phyloP scores from a whole-genome alignment of 2,888 invertebrate species.

The Polydrusus cervinus region DNA sequence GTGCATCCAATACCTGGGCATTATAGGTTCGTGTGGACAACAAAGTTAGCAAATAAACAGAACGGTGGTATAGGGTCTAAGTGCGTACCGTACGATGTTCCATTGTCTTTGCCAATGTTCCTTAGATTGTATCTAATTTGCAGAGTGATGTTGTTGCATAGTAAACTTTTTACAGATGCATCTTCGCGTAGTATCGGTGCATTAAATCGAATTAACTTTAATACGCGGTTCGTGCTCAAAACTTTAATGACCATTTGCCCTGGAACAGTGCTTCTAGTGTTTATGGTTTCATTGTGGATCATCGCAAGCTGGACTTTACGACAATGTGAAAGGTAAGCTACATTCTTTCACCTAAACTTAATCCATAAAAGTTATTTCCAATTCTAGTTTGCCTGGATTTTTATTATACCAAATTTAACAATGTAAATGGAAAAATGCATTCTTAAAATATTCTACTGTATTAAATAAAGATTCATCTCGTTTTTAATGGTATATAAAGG shows the following conservation, averaged over 20 bases:
- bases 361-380: not conserved
- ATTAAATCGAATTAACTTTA: conserved; percentile 98
- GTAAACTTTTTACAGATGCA: conserved; percentile 99
- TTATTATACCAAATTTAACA: not conserved
- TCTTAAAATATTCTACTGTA: too few species aligned
- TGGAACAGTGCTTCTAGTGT: conserved; percentile 96
- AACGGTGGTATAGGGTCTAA: conserved; percentile 76
- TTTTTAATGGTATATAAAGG: too few species aligned
- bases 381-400: not conserved
- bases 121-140: conserved; percentile 99
- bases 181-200: conserved; percentile 98
- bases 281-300: conserved; percentile 99
- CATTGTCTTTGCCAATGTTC: conserved; percentile 99
- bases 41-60: conserved; percentile 89
- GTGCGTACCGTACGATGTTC: conserved; percentile 95
- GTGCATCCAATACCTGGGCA: conserved; percentile 98
- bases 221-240: conserved; percentile 91
- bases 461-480: too few species aligned
- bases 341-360: conserved; percentile 8
- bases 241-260: conserved; percentile 99
- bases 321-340: conserved; percentile 95
- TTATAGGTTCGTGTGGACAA: conserved; percentile 97
- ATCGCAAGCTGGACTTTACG: conserved; percentile 99
- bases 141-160: conserved; percentile 99
- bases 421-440: not conserved